A percentile compares a stretch with the other conserved stretches of the same genome.
Conservation (phyloP, 2,797 vertebrate genomes). For the Microhierax caerulescens region DNA sequence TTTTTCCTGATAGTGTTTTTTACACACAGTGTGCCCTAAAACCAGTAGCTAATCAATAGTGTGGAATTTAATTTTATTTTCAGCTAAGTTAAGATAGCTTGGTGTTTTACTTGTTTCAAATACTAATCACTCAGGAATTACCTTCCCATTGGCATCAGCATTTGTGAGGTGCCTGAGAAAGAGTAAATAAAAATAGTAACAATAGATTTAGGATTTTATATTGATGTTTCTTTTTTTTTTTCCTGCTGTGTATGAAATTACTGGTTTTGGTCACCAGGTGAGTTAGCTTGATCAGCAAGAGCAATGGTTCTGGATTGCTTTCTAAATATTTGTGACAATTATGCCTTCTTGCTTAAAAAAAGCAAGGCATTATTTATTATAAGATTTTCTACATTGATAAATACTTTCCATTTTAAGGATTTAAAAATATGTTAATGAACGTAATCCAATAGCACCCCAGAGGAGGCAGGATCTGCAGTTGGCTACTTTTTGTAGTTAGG, state of each 20-base stretch:
- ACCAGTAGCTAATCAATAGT: neutral
- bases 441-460: neutral
- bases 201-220: neutral
- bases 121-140: neutral
- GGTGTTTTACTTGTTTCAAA: neutral
- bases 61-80: neutral
- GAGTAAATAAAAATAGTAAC: neutral
- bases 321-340: neutral
- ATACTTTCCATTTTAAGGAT: neutral
- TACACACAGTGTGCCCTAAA: neutral
- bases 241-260: neutral
- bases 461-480: neutral
- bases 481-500: neutral
- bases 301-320: neutral
- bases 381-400: neutral
- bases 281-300: neutral
- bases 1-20: neutral
- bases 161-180: neutral
- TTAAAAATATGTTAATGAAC: neutral
- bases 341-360: neutral
- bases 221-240: neutral
- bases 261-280: neutral
- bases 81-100: neutral
- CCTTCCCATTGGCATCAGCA: neutral
- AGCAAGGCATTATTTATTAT: neutral